A percentile compares a stretch with the other conserved stretches of the same genome.
phyloP scores from a whole-genome alignment of 2,888 invertebrate genomes.

The Cantharis nigra region DNA sequence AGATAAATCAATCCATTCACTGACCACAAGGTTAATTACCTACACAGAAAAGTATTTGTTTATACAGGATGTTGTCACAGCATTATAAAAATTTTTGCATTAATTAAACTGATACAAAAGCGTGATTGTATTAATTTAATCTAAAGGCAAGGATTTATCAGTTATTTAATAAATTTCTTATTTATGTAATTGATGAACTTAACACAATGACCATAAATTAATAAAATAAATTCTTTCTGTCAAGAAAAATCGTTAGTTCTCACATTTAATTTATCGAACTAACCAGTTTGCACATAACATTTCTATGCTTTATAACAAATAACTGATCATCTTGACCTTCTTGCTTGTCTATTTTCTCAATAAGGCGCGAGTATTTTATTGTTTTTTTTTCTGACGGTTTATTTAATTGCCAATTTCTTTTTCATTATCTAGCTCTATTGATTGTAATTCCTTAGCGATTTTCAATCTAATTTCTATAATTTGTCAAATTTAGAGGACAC shows the following conservation, averaged over 20 bases:
- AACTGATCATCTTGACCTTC: not conserved
- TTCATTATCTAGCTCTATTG: not conserved
- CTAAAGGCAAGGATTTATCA: not conserved
- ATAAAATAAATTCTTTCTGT: not conserved
- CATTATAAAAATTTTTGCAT: not conserved
- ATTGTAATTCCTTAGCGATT: not conserved
- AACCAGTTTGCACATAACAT: not conserved
- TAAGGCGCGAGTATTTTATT: not conserved
- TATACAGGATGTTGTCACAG: not conserved
- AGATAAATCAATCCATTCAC: not conserved
- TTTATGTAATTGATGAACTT: not conserved
- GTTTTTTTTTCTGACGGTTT: not conserved
- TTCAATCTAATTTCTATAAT: not conserved
- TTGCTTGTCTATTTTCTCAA: not conserved
- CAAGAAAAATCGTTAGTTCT: not conserved
- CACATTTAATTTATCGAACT: not conserved
- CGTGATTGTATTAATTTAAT: not conserved
- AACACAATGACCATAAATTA: not conserved
- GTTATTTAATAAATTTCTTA: not conserved
- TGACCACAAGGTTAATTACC: not conserved
- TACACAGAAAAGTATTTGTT: not conserved
- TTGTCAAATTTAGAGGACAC: not conserved
- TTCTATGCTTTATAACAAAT: constrained; percentile 1
- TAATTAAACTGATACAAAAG: not conserved
- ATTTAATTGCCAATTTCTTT: constrained; percentile 1